A percentile compares a stretch with the other conserved stretches of the same genome.
Conservation (phyloP, 2,113 vertebrate genomes). For the Axis porcinus region DNA sequence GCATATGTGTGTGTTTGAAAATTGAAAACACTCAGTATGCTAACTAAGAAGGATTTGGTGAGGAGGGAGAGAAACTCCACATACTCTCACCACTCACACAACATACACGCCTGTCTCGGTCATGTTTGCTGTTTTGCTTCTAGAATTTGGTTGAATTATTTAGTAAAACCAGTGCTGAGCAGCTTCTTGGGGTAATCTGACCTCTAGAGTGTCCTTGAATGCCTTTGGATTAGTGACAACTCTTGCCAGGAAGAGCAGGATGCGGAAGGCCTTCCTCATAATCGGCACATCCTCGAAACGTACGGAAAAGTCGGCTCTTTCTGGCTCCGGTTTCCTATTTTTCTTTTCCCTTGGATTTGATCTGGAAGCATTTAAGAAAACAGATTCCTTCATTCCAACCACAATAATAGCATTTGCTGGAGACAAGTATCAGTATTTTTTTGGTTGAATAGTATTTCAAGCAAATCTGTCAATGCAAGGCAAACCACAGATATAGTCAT, state of each 20-base stretch:
- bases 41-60: not conserved
- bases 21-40: not conserved
- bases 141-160: not conserved
- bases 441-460: constrained; percentile 3
- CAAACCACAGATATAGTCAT: not conserved
- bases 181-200: not conserved
- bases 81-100: too few relatives aligned
- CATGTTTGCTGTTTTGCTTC: not conserved
- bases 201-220: not conserved
- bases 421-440: not conserved
- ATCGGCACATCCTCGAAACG: not conserved
- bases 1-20: not conserved
- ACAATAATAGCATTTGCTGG: not conserved
- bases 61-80: not conserved
- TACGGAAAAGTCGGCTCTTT: not conserved
- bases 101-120: not conserved
- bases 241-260: not conserved
- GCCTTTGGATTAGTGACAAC: not conserved
- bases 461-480: not conserved
- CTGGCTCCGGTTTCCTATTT: not conserved
- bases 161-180: not conserved
- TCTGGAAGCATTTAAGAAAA: constrained; percentile 38
- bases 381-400: not conserved
- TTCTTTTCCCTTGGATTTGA: not conserved
- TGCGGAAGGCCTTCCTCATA: not conserved